These are phyloP conservation scores for Numenius arquata DNA, from an alignment of 2,113 vertebrate species.

Conservation along the genomic window DNA sequence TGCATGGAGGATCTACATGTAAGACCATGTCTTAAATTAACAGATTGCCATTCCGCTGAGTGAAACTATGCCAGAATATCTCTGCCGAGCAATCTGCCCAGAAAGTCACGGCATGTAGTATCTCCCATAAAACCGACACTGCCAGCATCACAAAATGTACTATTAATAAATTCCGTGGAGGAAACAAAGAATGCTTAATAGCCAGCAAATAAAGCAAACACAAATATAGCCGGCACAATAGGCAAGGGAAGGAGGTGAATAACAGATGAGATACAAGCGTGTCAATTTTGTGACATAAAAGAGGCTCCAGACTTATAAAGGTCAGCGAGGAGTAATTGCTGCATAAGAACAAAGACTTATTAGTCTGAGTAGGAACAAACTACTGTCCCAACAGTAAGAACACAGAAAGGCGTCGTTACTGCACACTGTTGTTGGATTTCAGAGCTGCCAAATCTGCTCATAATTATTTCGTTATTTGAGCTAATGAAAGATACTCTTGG, in stretches of 20 bases:
- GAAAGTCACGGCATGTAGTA: background rate
- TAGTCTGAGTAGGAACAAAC: background rate
- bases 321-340: slow-evolving; percentile 7
- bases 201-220: background rate
- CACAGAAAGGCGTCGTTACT: background rate
- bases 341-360: slow-evolving; percentile 14
- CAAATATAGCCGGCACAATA: background rate
- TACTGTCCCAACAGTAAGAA: background rate
- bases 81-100: background rate
- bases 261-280: background rate
- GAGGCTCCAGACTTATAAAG: background rate
- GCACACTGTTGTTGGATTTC: slow-evolving; percentile 20
- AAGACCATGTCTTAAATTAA: background rate
- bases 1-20: background rate
- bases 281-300: background rate
- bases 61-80: slow-evolving; percentile 10
- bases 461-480: slow-evolving; percentile 56
- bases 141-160: background rate
- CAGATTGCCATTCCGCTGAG: background rate
- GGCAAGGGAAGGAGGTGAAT: background rate
- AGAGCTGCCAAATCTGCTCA: slow-evolving; percentile 51
- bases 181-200: background rate
- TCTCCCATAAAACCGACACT: background rate
- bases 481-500: slow-evolving; percentile 62
- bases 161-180: background rate